phyloP scores from a whole-genome alignment of 2,888 invertebrate genomes.

The Xestoiulus laeticollis region DNA sequence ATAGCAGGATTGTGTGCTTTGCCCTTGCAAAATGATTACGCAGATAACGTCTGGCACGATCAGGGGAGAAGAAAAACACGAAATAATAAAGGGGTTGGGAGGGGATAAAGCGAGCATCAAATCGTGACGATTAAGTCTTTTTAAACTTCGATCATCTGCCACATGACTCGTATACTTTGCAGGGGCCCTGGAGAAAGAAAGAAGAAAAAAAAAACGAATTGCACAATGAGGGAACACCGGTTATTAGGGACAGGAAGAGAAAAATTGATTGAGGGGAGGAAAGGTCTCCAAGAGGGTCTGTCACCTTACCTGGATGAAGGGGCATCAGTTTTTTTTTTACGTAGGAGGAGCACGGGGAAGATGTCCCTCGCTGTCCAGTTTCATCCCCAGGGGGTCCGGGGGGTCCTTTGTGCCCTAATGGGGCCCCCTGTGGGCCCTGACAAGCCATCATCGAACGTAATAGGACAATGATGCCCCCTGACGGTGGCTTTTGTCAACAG shows the following conservation, averaged over 20 bases:
- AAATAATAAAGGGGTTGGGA: background rate
- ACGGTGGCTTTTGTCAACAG: slow-evolving; percentile 52
- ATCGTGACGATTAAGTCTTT: slow-evolving; percentile 33
- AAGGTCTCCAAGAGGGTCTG: background rate
- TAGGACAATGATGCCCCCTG: slow-evolving; percentile 49
- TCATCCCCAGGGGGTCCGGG: background rate
- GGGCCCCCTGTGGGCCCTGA: slow-evolving; percentile 18
- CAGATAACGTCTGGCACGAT: background rate
- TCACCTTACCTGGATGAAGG: background rate
- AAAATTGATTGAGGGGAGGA: slow-evolving; percentile 34
- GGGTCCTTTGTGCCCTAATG: slow-evolving; percentile 27
- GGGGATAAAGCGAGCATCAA: background rate
- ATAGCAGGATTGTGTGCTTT: slow-evolving; percentile 16
- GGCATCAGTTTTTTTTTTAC: background rate
- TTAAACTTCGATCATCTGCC: slow-evolving; percentile 33
- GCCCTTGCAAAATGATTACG: background rate
- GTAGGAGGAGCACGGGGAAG: background rate
- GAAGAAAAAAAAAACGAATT: background rate
- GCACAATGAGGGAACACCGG: slow-evolving; percentile 5
- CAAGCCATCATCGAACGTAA: slow-evolving; percentile 15
- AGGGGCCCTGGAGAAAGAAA: background rate
- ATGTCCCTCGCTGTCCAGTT: background rate
- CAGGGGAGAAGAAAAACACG: background rate
- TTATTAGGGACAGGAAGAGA: background rate
- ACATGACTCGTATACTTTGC: background rate